A percentile compares a stretch with the other conserved stretches of the same genome.
These are phyloP conservation scores for Datnioides undecimradiatus DNA, from an alignment of 2,113 vertebrate genomes.

Conservation along the genomic window DNA sequence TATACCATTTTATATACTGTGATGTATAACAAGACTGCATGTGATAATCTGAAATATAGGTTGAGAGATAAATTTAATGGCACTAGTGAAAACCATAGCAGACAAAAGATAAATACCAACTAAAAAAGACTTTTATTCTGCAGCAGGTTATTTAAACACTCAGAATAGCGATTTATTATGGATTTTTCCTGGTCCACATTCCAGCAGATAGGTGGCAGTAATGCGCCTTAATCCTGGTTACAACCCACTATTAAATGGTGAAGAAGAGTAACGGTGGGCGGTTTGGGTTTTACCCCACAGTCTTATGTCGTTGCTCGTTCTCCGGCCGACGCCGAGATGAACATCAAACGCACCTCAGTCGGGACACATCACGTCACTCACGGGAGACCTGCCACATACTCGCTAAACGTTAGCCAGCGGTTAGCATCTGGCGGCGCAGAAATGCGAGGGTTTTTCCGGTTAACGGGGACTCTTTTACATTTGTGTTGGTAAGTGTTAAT, in stretches of 20 bases:
- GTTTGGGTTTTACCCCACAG: background rate
- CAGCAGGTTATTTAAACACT: background rate
- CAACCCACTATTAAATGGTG: background rate
- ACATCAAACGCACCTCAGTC: slow-evolving; percentile 37
- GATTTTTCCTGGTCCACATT: background rate
- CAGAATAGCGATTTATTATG: too few relatives aligned
- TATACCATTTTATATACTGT: too few relatives aligned
- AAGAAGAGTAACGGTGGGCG: background rate
- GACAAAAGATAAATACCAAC: too few relatives aligned
- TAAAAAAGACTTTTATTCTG: too few relatives aligned
- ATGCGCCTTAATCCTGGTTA: background rate
- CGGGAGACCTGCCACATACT: slow-evolving; percentile 53
- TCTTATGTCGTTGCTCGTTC: background rate
- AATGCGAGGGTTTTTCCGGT: background rate
- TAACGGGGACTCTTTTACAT: background rate
- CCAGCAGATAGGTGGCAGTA: slow-evolving; percentile 11
- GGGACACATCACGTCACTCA: slow-evolving; percentile 56
- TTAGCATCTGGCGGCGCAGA: slow-evolving; percentile 45
- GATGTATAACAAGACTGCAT: background rate
- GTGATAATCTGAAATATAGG: too few relatives aligned
- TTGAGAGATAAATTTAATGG: too few relatives aligned
- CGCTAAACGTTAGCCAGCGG: slow-evolving; percentile 45
- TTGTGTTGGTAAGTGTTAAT: slow-evolving; percentile 47
- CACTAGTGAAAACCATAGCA: too few relatives aligned
- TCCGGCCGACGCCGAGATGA: background rate